A percentile compares a stretch with the other conserved stretches of the same genome.
Evolutionary conservation across 2,888 invertebrate species (phyloP).

Genomic region (Itoplectis maculator): DNA sequence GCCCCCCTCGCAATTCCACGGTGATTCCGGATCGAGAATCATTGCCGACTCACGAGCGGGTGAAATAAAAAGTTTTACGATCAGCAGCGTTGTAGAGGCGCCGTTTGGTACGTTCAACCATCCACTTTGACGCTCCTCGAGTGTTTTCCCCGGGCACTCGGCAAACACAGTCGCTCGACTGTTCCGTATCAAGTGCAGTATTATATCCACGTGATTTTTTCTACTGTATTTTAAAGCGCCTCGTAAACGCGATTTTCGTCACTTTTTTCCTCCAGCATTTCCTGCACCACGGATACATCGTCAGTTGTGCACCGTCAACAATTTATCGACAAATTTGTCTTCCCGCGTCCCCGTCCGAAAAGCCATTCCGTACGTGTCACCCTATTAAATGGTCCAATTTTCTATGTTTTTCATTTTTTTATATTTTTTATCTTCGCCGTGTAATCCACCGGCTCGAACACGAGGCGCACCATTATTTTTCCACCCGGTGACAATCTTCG

Average conservation of each 20-base stretch:
- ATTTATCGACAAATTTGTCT: neutral
- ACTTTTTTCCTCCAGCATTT: neutral
- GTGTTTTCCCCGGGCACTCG: neutral
- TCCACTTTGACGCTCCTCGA: neutral
- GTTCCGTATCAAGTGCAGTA: neutral
- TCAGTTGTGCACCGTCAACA: neutral
- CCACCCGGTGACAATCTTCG: conserved; percentile 8
- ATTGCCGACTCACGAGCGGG: neutral
- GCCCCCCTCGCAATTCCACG: neutral
- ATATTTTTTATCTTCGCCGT: neutral
- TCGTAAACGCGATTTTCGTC: neutral
- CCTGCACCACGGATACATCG: neutral
- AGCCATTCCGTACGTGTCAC: neutral
- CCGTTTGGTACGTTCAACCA: conserved; percentile 13
- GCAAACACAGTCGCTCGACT: conserved; percentile 2
- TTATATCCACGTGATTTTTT: neutral
- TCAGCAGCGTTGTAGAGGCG: neutral
- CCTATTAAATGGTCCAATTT: neutral
- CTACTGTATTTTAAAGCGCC: neutral
- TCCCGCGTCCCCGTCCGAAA: neutral
- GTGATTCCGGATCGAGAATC: conserved; percentile 10
- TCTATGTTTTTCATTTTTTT: neutral
- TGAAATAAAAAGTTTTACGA: conserved; percentile 21
- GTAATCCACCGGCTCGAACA: neutral
- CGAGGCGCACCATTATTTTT: neutral